phyloP scores from a whole-genome alignment of 2,888 invertebrate genomes.

The Amblyteles armatorius region DNA sequence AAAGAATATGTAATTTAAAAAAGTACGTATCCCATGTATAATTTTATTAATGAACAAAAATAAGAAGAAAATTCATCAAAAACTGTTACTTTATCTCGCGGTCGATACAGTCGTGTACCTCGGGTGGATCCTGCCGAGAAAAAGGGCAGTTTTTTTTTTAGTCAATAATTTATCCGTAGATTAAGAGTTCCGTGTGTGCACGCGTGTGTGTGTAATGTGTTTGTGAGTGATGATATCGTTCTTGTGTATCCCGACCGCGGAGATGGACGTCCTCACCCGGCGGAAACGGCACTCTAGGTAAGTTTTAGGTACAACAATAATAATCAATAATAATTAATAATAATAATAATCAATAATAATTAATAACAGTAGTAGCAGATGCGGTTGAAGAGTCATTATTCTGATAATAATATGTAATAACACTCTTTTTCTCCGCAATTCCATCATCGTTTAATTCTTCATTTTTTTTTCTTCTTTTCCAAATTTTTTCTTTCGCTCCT shows the following conservation, averaged over 20 bases:
- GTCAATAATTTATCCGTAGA: constrained; percentile 20
- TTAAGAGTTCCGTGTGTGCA: not conserved
- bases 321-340: constrained; percentile 56
- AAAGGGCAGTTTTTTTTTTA: constrained; percentile 10
- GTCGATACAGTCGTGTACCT: constrained; percentile 17
- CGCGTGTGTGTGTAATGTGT: constrained; percentile 2
- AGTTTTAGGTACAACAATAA: constrained; percentile 68
- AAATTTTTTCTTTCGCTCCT: constrained; percentile 42
- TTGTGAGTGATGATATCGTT: constrained; percentile 43
- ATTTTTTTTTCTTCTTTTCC: constrained; percentile 16
- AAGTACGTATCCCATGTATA: no score
- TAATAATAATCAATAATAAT: not conserved
- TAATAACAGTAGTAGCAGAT: constrained; percentile 57
- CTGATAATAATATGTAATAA: constrained; percentile 49
- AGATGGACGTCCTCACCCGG: constrained; percentile 64
- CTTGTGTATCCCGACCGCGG: constrained; percentile 50
- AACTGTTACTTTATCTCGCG: constrained; percentile 15
- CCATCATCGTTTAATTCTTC: constrained; percentile 9
- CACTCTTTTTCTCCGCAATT: constrained; percentile 34
- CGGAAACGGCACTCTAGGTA: constrained; percentile 69
- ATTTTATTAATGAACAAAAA: not conserved
- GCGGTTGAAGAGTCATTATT: constrained; percentile 51
- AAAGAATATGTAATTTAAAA: no score
- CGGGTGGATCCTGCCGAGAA: constrained; percentile 37
- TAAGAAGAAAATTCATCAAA: not conserved